Evolutionary conservation across 2,888 invertebrate genomes (phyloP).

Genomic region (Agrotis exclamationis): DNA sequence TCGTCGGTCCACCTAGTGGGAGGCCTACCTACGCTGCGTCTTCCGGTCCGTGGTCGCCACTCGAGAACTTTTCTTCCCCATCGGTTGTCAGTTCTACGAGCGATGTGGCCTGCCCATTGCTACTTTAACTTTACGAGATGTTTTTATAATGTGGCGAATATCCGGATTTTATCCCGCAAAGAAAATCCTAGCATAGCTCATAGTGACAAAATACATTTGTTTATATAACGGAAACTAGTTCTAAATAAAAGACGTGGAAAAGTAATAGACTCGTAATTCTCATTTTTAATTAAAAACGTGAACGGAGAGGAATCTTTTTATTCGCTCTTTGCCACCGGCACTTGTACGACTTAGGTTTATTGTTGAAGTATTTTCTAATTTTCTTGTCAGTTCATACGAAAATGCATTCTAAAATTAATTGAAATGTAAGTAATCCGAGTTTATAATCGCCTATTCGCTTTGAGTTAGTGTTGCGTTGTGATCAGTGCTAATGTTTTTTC

Average conservation of each 20-base stretch:
- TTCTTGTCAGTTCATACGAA: neutral
- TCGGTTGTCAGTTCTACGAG: too few relatives aligned
- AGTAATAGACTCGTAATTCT: neutral
- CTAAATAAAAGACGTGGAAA: slow-evolving; percentile 9
- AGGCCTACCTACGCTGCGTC: too few relatives aligned
- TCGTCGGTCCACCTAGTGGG: too few relatives aligned
- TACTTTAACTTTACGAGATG: too few relatives aligned
- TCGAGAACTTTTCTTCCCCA: too few relatives aligned
- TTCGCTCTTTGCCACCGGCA: neutral
- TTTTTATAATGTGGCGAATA: too few relatives aligned
- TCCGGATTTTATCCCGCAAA: too few relatives aligned
- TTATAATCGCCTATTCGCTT: neutral
- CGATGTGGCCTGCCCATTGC: too few relatives aligned
- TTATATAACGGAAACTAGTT: neutral
- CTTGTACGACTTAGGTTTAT: neutral
- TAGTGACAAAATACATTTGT: neutral
- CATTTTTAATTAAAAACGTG: slow-evolving; percentile 19
- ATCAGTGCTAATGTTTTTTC: neutral
- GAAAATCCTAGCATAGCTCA: too few relatives aligned
- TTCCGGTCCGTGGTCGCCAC: too few relatives aligned
- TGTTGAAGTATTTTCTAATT: slow-evolving; percentile 7
- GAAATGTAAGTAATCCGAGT: neutral
- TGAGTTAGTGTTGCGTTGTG: neutral
- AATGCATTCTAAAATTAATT: slow-evolving; percentile 2
- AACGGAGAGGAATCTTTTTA: slow-evolving; percentile 11